Percentiles rank a stretch among this genome's conserved stretches.
Conservation (phyloP, 2,888 invertebrate species). For the Aphidius colemani region DNA sequence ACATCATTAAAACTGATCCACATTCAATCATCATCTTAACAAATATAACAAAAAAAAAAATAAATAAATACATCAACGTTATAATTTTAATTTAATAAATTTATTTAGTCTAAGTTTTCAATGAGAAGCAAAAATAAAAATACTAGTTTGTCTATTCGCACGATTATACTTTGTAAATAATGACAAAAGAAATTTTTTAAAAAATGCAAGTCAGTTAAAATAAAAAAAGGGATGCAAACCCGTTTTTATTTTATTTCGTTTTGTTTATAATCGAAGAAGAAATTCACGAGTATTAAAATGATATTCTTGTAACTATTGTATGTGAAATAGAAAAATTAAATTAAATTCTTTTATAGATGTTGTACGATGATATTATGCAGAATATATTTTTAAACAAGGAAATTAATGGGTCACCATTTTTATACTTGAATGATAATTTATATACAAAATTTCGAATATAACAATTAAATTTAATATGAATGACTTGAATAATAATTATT, state of each 20-base stretch:
- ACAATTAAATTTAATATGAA: too few relatives aligned
- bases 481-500: too few relatives aligned
- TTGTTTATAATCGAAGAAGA: neutral
- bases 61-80: neutral
- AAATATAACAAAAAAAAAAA: neutral
- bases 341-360: too few relatives aligned
- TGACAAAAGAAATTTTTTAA: conserved; percentile 7
- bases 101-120: too few relatives aligned
- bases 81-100: too few relatives aligned
- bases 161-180: neutral
- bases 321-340: conserved; percentile 1
- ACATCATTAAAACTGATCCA: too few relatives aligned
- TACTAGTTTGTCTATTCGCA: neutral
- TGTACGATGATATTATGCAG: too few relatives aligned
- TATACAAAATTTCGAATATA: too few relatives aligned
- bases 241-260: conserved; percentile 24
- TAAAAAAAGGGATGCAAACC: conserved; percentile 18
- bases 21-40: neutral
- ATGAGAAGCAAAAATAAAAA: too few relatives aligned
- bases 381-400: too few relatives aligned
- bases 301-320: conserved; percentile 19
- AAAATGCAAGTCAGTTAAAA: conserved; percentile 18
- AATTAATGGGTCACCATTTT: too few relatives aligned
- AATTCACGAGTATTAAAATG: conserved; percentile 23
- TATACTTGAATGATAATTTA: too few relatives aligned